These are phyloP conservation scores for Zoanthus solanderi DNA, from an alignment of 92 coral and sea anemone genomes.

Conservation along the genomic window DNA sequence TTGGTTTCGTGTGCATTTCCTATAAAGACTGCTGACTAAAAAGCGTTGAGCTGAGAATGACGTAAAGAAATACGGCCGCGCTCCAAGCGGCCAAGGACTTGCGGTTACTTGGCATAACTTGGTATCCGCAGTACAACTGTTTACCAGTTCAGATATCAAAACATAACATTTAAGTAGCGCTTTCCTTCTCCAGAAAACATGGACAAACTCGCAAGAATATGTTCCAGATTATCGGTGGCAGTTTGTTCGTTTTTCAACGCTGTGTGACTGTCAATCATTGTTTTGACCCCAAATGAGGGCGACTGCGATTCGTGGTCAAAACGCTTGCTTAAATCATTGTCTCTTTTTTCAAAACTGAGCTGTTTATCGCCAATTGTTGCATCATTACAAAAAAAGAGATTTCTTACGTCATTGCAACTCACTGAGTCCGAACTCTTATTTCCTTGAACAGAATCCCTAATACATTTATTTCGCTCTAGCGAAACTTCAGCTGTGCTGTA, in stretches of 20 bases:
- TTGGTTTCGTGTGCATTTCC: too few species aligned
- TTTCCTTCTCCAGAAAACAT: slow-evolving; percentile 36
- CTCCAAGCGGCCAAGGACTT: too few species aligned
- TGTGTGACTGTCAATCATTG: background rate
- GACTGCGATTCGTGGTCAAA: background rate
- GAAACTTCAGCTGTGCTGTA: slow-evolving; percentile 3
- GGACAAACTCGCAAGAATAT: slow-evolving; percentile 24
- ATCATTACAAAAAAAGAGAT: background rate
- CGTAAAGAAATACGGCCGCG: too few species aligned
- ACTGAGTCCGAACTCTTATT: background rate
- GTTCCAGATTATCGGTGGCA: background rate
- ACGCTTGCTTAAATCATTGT: background rate
- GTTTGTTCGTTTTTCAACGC: background rate
- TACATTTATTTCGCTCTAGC: background rate
- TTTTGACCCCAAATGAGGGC: background rate
- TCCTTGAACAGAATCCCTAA: background rate
- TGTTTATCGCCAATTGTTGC: background rate
- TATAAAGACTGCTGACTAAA: too few species aligned
- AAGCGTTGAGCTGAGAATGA: too few species aligned
- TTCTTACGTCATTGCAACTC: background rate
- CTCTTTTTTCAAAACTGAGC: background rate
- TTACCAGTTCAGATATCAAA: background rate
- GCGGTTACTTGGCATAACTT: too few species aligned
- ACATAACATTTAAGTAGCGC: slow-evolving; percentile 37
- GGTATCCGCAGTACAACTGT: too few species aligned